phyloP scores from a whole-genome alignment of 2,888 invertebrate species.

The Drosophila buzzatii region DNA sequence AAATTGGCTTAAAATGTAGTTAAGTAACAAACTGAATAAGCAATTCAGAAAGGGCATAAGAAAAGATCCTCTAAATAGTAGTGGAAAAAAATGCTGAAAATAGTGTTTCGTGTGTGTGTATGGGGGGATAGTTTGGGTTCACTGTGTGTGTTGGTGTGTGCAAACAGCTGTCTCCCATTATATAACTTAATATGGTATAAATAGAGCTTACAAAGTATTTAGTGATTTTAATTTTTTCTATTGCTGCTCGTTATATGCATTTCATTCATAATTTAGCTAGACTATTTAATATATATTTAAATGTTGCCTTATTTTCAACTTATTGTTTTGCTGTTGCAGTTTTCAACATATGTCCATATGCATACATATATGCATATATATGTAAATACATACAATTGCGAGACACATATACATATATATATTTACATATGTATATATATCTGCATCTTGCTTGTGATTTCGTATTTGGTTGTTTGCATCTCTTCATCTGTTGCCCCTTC shows the following conservation, averaged over 20 bases:
- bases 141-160: conserved; percentile 12
- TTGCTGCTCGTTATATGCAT: conserved; percentile 47
- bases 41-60: conserved; percentile 29
- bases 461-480: conserved; percentile 62
- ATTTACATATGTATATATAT: not conserved
- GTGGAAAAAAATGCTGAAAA: conserved; percentile 38
- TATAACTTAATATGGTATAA: conserved; percentile 61
- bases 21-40: conserved; percentile 60
- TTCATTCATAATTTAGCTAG: conserved; percentile 54
- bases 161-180: conserved; percentile 41
- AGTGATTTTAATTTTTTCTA: conserved; percentile 59
- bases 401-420: not conserved
- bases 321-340: conserved; percentile 72
- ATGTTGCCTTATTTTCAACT: conserved; percentile 70
- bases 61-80: conserved; percentile 22
- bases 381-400: not conserved
- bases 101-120: conserved; percentile 5
- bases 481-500: conserved; percentile 20
- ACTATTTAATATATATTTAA: conserved; percentile 64
- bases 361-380: not conserved
- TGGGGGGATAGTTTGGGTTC: not conserved
- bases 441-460: conserved; percentile 43
- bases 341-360: conserved; percentile 18
- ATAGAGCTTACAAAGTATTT: conserved; percentile 69
- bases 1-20: conserved; percentile 56